These are phyloP conservation scores for Jordanella pulchra DNA, from an alignment of 2,797 vertebrate species.

Conservation along the genomic window DNA sequence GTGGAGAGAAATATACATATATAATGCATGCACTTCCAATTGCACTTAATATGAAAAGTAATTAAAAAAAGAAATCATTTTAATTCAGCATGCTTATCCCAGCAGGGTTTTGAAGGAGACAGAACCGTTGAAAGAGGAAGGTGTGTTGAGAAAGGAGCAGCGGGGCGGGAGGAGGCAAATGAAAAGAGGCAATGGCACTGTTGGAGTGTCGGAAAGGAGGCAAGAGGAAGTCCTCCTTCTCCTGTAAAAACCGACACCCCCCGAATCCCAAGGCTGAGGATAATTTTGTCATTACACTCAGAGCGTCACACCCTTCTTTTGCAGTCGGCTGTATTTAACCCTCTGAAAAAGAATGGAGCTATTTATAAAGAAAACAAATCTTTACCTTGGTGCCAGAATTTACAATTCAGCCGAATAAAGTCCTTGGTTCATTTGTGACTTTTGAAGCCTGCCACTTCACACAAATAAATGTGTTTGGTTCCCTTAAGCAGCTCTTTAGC, in stretches of 20 bases:
- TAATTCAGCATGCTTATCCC: constrained; percentile 62
- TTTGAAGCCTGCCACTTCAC: constrained; percentile 47
- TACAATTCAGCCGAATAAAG: constrained; percentile 34
- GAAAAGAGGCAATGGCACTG: constrained; percentile 62
- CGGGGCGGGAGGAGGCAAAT: constrained; percentile 52
- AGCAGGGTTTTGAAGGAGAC: constrained; percentile 50
- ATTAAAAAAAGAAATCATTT: constrained; percentile 74
- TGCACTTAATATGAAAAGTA: constrained; percentile 69
- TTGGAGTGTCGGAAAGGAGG: constrained; percentile 58
- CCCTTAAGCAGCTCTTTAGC: constrained; percentile 63
- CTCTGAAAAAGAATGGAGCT: constrained; percentile 32
- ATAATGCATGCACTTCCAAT: constrained; percentile 68
- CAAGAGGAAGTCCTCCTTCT: constrained; percentile 52
- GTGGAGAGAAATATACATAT: constrained; percentile 62
- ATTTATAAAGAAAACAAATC: constrained; percentile 43
- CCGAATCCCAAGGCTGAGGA: constrained; percentile 16
- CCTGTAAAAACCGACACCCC: constrained; percentile 32
- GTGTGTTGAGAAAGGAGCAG: constrained; percentile 16
- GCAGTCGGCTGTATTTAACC: constrained; percentile 31
- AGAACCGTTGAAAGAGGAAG: constrained; percentile 46
- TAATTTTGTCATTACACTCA: constrained; percentile 36
- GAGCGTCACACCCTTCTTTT: constrained; percentile 22
- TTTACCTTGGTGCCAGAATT: constrained; percentile 32
- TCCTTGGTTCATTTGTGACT: constrained; percentile 44
- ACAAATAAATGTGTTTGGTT: constrained; percentile 65